phyloP scores from a whole-genome alignment of 2,113 vertebrate species.

The Platichthys flesus region DNA sequence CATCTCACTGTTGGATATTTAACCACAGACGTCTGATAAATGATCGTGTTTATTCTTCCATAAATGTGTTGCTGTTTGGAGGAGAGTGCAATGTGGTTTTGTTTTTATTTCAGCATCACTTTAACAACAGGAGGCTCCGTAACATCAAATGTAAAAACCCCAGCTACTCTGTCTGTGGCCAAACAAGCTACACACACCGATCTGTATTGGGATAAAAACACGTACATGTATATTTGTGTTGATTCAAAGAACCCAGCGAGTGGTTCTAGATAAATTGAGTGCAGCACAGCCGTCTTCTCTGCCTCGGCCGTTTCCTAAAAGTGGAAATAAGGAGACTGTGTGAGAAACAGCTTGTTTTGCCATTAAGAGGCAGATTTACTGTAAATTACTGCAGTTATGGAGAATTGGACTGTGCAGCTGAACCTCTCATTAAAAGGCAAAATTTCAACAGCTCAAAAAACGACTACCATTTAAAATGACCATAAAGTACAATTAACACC shows the following conservation, averaged over 20 bases:
- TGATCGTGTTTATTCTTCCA: too few species aligned
- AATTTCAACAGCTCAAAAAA: not conserved
- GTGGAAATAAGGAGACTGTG: not conserved
- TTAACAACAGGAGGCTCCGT: slow-evolving; percentile 6
- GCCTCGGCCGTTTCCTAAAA: not conserved
- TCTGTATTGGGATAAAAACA: slow-evolving; percentile 35
- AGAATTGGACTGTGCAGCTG: not conserved
- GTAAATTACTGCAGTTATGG: not conserved
- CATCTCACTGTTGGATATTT: too few species aligned
- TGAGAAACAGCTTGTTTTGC: not conserved
- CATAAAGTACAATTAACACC: not conserved
- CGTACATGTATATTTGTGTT: slow-evolving; percentile 26
- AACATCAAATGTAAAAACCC: not conserved
- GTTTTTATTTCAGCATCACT: not conserved
- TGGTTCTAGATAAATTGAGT: not conserved
- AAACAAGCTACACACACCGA: slow-evolving; percentile 29
- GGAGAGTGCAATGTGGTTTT: too few species aligned
- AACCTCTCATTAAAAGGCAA: not conserved
- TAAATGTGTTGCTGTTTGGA: too few species aligned
- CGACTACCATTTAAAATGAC: too few species aligned
- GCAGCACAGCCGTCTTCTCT: slow-evolving; percentile 1
- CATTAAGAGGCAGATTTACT: too few species aligned
- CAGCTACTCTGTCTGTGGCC: not conserved
- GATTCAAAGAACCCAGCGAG: slow-evolving; percentile 30
- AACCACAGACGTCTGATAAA: too few species aligned